These are phyloP conservation scores for Circaetus cinerascens DNA, from an alignment of 2,113 vertebrate species.

Conservation along the genomic window DNA sequence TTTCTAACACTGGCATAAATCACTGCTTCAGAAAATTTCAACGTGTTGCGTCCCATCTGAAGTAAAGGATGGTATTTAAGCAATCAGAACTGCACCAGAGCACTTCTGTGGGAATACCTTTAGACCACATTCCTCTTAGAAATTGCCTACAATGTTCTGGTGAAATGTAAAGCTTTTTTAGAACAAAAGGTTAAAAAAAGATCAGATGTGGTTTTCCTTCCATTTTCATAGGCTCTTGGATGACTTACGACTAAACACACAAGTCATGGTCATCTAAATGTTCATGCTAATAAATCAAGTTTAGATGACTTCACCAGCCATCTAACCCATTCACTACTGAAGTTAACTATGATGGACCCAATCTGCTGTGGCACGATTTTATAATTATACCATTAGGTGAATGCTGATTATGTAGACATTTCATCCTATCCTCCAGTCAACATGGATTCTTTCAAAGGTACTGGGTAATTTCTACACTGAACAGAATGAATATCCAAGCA, in stretches of 20 bases:
- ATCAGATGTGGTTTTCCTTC: background rate
- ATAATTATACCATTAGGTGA: background rate
- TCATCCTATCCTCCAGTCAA: background rate
- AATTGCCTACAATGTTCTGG: background rate
- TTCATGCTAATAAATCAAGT: background rate
- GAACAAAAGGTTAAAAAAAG: background rate
- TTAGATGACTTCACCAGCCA: background rate
- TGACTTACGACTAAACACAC: background rate
- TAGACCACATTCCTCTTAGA: accelerated
- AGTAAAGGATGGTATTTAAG: background rate
- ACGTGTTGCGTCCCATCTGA: background rate
- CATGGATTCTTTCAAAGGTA: background rate
- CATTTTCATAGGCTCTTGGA: background rate
- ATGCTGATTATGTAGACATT: background rate
- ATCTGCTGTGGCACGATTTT: background rate
- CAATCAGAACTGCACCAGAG: background rate
- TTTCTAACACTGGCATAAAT: background rate
- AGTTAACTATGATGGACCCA: background rate
- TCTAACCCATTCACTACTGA: background rate
- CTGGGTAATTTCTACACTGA: background rate
- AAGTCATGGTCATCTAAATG: background rate
- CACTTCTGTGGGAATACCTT: background rate
- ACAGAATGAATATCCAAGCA: background rate
- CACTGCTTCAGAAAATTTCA: background rate
- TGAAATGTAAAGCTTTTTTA: background rate